Evolutionary conservation across 2,113 vertebrate species (phyloP).

Genomic region (Philantomba maxwellii): DNA sequence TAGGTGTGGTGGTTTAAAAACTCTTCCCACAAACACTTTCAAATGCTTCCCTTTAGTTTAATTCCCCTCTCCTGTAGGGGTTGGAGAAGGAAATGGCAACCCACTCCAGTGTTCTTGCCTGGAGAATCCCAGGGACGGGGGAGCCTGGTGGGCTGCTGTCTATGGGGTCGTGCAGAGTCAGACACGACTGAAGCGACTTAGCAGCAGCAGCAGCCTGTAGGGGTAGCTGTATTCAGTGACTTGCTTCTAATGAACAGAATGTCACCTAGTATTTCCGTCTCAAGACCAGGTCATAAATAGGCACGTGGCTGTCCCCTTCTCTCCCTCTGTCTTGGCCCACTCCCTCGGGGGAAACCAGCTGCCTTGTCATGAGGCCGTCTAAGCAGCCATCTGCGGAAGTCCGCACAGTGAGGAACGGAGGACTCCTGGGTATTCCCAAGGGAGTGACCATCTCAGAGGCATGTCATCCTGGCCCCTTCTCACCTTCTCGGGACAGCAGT

Average conservation of each 20-base stretch:
- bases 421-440: not conserved
- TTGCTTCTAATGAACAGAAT: not conserved
- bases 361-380: accelerated
- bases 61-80: not conserved
- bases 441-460: not conserved
- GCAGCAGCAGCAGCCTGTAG: not conserved
- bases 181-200: too few relatives aligned
- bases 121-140: too few relatives aligned
- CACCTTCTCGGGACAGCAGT: not conserved
- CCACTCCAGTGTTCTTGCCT: not conserved
- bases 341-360: not conserved
- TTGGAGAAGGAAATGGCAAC: not conserved
- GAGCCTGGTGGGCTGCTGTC: too few relatives aligned
- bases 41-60: not conserved
- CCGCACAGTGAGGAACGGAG: accelerated
- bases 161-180: not conserved
- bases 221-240: not conserved
- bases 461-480: not conserved
- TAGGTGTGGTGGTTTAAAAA: not conserved
- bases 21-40: not conserved
- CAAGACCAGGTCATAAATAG: not conserved
- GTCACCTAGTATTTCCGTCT: not conserved
- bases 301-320: not conserved
- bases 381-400: not conserved
- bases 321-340: not conserved